Evolutionary conservation across 2,113 vertebrate species (phyloP), one percentile per base, ranked within the genome.

Genomic region (Petrocephalus microphthalmus): DNA sequence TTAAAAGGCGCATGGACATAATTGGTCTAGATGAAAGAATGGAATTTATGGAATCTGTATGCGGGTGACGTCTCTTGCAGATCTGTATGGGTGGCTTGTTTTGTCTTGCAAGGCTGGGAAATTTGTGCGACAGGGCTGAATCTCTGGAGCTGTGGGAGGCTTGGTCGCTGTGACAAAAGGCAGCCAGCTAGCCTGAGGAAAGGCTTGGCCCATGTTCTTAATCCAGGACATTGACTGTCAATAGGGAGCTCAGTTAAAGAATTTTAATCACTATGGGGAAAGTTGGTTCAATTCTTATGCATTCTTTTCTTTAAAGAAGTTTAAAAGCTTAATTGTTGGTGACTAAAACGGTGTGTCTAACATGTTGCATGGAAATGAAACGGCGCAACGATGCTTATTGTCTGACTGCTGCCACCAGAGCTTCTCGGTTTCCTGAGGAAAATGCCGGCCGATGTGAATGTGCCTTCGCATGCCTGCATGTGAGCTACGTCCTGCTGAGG

Each of bases 211-310:
- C 17, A 20, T 49, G 37, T 74, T 22, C n/a, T 56, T 53, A 54
- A 85, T 85, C 51, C 84, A 56, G 11, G 17, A 85, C 49, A 85
- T 5, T 85, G 52, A 29, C 25, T 54, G 52, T 85, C 84, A 85
- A 49, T 54, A 53, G 52, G 84, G 45, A 83, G 42, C 49, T 83
- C 19, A 20, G 81, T 49, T 83, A 83, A 22, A 83, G 45, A 78
- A 78, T n/a, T 83, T 45, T 83, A 37, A 83, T 49, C 60, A 54
- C 6, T 19, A 37, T 2, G 60, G 56, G 60, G 60, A 7, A 64
- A 25, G 47, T 49, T 49, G 53, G 53, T 19, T 54, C 11, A 19
- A 6, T 37, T 78, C 33, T 78, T 42, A 33, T 19, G 33, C 71
- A 15, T 37, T 78, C 71, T 78, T 2, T 78, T 42, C 71, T 78